phyloP scores from a whole-genome alignment of 1,140 invertebrate species.

The Lethocerus indicus region DNA sequence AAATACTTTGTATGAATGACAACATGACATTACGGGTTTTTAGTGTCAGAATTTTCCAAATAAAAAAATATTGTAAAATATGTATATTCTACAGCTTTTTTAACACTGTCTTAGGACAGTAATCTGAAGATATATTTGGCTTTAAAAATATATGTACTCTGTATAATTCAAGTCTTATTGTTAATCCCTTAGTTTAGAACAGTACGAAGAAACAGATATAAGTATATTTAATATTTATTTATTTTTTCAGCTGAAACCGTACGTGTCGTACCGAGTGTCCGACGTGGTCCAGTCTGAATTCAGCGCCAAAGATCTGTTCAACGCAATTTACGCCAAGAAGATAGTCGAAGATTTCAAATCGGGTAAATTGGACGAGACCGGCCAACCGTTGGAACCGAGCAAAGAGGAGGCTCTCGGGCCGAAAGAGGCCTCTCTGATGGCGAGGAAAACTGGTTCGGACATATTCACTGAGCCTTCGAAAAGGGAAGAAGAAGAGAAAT shows the following conservation, averaged over 20 bases:
- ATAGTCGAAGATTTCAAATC: constrained; percentile 59
- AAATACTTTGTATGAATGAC: no score
- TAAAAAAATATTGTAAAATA: no score
- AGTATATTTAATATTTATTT: constrained; percentile 7
- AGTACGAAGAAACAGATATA: no score
- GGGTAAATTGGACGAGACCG: constrained; percentile 48
- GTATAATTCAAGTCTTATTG: no score
- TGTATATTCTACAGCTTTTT: no score
- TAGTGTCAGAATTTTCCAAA: no score
- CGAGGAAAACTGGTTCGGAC: constrained; percentile 58
- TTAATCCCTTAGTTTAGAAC: no score
- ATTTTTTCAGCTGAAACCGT: constrained; percentile 63
- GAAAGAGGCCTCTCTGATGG: constrained; percentile 46
- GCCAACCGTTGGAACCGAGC: constrained; percentile 49
- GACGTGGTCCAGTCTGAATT: constrained; percentile 63
- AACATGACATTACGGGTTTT: no score
- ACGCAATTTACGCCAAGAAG: constrained; percentile 63
- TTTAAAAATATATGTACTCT: no score
- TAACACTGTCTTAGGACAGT: no score
- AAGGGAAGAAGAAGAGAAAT: constrained; percentile 13
- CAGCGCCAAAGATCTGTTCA: constrained; percentile 69
- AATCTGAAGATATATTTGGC: no score
- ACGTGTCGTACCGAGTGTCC: constrained; percentile 69
- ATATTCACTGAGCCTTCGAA: constrained; percentile 33
- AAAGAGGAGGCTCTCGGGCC: constrained; percentile 48